Conservation (phyloP, 37 sponge, comb jelly and placozoan genomes). For the Ephydatia muelleri region DNA sequence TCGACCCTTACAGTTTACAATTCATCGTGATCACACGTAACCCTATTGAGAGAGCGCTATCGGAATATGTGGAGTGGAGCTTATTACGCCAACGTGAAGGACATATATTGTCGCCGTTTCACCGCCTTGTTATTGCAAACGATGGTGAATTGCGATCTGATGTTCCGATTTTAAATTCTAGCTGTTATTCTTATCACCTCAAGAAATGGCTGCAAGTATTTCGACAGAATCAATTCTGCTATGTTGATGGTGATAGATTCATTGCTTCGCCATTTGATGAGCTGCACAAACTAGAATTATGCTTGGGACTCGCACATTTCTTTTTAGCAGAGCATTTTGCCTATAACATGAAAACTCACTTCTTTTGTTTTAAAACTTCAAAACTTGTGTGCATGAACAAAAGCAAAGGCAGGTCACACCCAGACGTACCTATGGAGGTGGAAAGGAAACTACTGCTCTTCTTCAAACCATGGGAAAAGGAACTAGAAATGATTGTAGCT, state of each 20-base stretch:
- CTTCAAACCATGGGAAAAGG: slow-evolving; percentile 46
- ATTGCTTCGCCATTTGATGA: slow-evolving; percentile 58
- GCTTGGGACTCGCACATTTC: slow-evolving; percentile 53
- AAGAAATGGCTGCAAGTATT: slow-evolving; percentile 71
- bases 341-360: slow-evolving; percentile 36
- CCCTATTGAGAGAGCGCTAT: slow-evolving; percentile 79
- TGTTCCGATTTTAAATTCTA: slow-evolving; percentile 46
- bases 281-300: slow-evolving; percentile 52
- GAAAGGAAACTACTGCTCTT: slow-evolving; percentile 26
- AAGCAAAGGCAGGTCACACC: slow-evolving; percentile 82
- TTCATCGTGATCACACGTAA: slow-evolving; percentile 79
- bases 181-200: slow-evolving; percentile 69
- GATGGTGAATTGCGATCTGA: slow-evolving; percentile 20
- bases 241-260: slow-evolving; percentile 79
- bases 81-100: background rate
- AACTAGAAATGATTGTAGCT: slow-evolving; percentile 13
- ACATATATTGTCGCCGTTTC: slow-evolving; percentile 49
- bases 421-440: slow-evolving; percentile 35
- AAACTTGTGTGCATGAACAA: slow-evolving; percentile 24
- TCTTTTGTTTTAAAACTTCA: slow-evolving; percentile 61
- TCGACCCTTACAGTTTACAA: slow-evolving; percentile 21
- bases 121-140: slow-evolving; percentile 27
- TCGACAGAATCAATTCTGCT: slow-evolving; percentile 63
- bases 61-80: slow-evolving; percentile 88
- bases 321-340: slow-evolving; percentile 64